phyloP scores from a whole-genome alignment of 1,140 invertebrate species.

The Drosophila sechellia region DNA sequence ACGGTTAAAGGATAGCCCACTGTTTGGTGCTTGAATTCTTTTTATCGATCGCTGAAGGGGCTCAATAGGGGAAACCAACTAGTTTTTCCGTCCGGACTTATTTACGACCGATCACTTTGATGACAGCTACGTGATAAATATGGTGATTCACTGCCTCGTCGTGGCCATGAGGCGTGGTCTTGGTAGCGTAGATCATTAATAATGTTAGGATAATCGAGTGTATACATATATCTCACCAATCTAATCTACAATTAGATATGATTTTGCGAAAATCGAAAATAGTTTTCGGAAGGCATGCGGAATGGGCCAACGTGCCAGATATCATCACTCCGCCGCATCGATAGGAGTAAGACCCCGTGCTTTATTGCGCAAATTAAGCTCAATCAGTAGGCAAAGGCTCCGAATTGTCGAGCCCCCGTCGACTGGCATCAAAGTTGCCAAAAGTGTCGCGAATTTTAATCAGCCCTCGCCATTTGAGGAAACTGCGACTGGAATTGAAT shows the following conservation, averaged over 20 bases:
- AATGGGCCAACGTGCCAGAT: constrained; percentile 1
- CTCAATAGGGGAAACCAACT: constrained; percentile 3
- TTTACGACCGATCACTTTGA: constrained; percentile 13
- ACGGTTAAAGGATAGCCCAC: too few relatives aligned
- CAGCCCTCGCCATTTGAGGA: constrained; percentile 26
- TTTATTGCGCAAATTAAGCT: constrained; percentile 39
- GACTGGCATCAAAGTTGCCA: constrained; percentile 32
- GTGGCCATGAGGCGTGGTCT: too few relatives aligned
- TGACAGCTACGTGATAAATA: constrained; percentile 21
- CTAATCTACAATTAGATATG: not conserved
- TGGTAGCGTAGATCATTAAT: not conserved
- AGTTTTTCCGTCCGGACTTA: constrained; percentile 21
- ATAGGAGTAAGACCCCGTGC: constrained; percentile 11
- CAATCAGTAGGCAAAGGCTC: constrained; percentile 17
- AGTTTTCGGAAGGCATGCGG: not conserved
- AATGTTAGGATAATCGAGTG: not conserved
- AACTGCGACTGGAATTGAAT: constrained; percentile 26
- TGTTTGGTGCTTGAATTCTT: not conserved
- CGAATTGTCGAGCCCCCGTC: constrained; percentile 2
- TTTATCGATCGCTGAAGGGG: not conserved
- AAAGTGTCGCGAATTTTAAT: constrained; percentile 34
- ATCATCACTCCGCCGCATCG: constrained; percentile 1
- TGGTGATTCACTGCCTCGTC: not conserved
- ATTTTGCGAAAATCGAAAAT: not conserved
- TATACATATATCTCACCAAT: not conserved